These are phyloP conservation scores for Nephrocerus scutellatus DNA, from an alignment of 2,888 invertebrate species.

Conservation along the genomic window DNA sequence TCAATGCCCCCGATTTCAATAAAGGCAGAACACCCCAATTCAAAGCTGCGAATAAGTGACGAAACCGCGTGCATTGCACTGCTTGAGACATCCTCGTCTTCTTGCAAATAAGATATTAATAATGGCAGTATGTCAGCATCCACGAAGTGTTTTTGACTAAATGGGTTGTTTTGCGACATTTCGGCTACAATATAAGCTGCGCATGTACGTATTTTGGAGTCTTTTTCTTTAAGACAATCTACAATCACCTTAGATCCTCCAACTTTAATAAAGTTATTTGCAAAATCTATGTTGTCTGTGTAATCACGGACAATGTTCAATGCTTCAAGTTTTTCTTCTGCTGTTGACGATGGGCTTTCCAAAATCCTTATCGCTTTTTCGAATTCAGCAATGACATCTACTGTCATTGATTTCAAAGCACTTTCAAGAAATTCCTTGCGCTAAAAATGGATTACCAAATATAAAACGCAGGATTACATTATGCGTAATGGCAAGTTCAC, in stretches of 20 bases:
- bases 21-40: conserved; percentile 56
- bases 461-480: too few relatives aligned
- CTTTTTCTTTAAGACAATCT: conserved; percentile 57
- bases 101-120: conserved; percentile 52
- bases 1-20: conserved; percentile 60
- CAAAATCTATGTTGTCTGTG: conserved; percentile 70
- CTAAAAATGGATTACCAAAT: too few relatives aligned
- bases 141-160: conserved; percentile 66
- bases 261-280: conserved; percentile 79
- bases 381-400: conserved; percentile 63
- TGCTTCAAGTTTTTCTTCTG: conserved; percentile 54
- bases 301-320: conserved; percentile 62
- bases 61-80: conserved; percentile 75
- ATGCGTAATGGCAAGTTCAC: too few relatives aligned
- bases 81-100: conserved; percentile 50
- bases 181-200: conserved; percentile 68
- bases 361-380: conserved; percentile 57
- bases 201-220: conserved; percentile 56
- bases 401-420: conserved; percentile 62
- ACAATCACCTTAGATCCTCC: conserved; percentile 72
- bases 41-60: conserved; percentile 62
- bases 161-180: conserved; percentile 78
- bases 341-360: conserved; percentile 50
- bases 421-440: conserved; percentile 58
- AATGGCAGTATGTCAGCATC: conserved; percentile 59